Evolutionary conservation across 2,888 invertebrate species (phyloP).

Genomic region (Cepaea hortensis): DNA sequence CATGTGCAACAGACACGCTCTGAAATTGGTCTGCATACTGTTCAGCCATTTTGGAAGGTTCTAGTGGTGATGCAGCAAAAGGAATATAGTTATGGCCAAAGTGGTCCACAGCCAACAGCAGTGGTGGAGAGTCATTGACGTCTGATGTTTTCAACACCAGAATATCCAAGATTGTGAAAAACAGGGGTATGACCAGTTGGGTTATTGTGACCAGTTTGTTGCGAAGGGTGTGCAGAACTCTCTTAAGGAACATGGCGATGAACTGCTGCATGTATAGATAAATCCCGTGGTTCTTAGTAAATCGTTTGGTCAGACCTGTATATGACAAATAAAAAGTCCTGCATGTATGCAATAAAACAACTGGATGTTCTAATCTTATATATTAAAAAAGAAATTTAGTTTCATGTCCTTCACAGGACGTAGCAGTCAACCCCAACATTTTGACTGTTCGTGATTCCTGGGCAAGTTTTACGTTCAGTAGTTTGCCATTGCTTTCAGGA

Average conservation of each 20-base stretch:
- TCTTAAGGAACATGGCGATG: slow-evolving; percentile 83
- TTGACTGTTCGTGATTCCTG: too few species aligned
- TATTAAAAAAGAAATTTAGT: too few species aligned
- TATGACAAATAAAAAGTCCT: neutral
- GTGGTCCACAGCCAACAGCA: slow-evolving; percentile 79
- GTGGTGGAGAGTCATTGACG: slow-evolving; percentile 78
- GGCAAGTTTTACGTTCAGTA: too few species aligned
- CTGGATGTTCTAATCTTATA: too few species aligned
- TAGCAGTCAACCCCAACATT: too few species aligned
- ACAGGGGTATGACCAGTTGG: slow-evolving; percentile 81
- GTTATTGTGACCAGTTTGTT: slow-evolving; percentile 81
- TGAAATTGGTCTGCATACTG: slow-evolving; percentile 59
- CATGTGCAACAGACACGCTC: slow-evolving; percentile 33
- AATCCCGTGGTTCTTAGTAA: slow-evolving; percentile 58
- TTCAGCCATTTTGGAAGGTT: slow-evolving; percentile 46
- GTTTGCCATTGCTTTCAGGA: too few species aligned
- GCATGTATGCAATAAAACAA: too few species aligned
- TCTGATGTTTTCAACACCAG: slow-evolving; percentile 58
- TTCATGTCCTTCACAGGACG: too few species aligned
- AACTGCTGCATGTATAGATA: slow-evolving; percentile 79
- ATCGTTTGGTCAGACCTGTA: neutral
- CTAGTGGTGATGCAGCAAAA: slow-evolving; percentile 43
- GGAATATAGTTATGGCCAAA: slow-evolving; percentile 60
- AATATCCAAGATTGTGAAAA: slow-evolving; percentile 79
- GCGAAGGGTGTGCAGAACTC: slow-evolving; percentile 81